Conservation (phyloP, 1,140 invertebrate genomes). For the Ceratosolen fusciceps region DNA sequence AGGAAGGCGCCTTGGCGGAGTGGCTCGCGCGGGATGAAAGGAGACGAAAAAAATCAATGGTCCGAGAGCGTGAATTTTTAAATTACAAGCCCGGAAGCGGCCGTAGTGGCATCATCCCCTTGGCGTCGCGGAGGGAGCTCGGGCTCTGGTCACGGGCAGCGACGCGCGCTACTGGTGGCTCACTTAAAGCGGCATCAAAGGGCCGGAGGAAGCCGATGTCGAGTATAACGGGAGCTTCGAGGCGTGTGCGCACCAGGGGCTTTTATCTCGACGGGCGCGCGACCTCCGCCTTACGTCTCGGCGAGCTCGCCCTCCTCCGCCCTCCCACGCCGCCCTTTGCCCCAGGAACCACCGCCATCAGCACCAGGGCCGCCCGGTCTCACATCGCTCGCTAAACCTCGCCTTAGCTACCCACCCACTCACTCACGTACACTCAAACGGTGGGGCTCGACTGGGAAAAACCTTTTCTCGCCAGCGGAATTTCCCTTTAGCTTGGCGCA, state of each 20-base stretch:
- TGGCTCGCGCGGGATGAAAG: neutral
- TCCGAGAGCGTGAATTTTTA: neutral
- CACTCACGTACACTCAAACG: neutral
- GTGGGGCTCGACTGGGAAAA: neutral
- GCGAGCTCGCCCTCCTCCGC: neutral
- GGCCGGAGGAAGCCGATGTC: conserved; percentile 50
- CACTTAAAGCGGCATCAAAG: conserved; percentile 60
- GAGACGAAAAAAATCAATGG: conserved; percentile 17
- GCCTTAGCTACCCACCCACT: neutral
- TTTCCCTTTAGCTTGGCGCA: neutral
- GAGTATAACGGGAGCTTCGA: conserved; percentile 57
- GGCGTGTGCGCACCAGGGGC: too few relatives aligned
- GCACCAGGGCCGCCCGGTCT: too few relatives aligned
- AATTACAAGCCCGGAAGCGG: neutral
- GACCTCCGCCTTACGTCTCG: conserved; percentile 48
- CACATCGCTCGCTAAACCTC: too few relatives aligned
- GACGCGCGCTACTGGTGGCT: conserved; percentile 47
- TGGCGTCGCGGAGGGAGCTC: too few relatives aligned
- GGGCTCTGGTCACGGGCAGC: neutral
- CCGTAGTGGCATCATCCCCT: too few relatives aligned
- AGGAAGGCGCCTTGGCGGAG: neutral
- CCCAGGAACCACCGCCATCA: too few relatives aligned
- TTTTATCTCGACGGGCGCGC: conserved; percentile 37
- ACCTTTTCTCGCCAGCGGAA: neutral
- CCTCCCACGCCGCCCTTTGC: too few relatives aligned